Conservation (phyloP, 2,888 invertebrate genomes). For the Agriopis marginaria region DNA sequence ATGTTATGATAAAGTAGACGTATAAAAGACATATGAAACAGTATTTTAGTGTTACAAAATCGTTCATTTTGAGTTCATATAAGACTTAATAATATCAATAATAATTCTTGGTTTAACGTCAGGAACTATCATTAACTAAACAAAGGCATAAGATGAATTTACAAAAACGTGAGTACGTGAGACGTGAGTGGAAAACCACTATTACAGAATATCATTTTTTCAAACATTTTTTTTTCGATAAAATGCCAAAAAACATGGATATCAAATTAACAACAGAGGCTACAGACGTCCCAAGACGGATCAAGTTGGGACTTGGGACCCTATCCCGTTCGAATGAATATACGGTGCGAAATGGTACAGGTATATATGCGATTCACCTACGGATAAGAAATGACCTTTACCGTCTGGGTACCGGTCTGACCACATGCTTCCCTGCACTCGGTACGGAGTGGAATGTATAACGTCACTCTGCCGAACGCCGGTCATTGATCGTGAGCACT, state of each 20-base stretch:
- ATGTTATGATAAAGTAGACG: no score
- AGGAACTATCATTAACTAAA: conserved; percentile 8
- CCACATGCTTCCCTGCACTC: conserved; percentile 71
- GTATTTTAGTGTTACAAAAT: no score
- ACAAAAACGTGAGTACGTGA: conserved; percentile 34
- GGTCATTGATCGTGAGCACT: conserved; percentile 57
- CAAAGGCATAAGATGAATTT: conserved; percentile 20
- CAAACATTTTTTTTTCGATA: neutral
- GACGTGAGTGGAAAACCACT: neutral
- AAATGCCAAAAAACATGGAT: neutral
- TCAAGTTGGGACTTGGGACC: conserved; percentile 35
- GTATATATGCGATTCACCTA: conserved; percentile 73
- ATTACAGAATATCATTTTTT: conserved; percentile 25
- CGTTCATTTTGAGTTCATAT: neutral
- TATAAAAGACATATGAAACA: no score
- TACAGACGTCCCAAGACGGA: conserved; percentile 31
- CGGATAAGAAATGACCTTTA: conserved; percentile 79
- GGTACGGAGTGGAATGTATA: conserved; percentile 67
- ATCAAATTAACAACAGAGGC: conserved; percentile 17
- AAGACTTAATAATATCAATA: neutral
- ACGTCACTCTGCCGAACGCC: conserved; percentile 53
- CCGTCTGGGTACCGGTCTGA: conserved; percentile 74
- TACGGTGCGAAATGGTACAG: conserved; percentile 51
- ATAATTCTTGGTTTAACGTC: neutral
- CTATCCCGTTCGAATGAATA: conserved; percentile 38